Evolutionary conservation across 2,113 vertebrate genomes (phyloP).

Genomic region (Amphilophus citrinellus): DNA sequence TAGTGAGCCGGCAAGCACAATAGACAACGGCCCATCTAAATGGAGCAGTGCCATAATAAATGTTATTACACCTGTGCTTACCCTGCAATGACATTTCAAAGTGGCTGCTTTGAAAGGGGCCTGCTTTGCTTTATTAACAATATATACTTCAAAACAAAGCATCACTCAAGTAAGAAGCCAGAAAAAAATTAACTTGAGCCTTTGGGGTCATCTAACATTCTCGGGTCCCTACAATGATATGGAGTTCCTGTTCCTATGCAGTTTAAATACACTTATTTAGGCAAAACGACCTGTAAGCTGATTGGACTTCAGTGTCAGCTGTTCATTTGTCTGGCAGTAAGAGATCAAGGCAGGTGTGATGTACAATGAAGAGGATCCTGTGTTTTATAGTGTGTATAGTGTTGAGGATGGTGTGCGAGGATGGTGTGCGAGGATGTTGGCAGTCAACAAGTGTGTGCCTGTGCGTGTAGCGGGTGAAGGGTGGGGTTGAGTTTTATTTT

Average conservation of each 20-base stretch:
- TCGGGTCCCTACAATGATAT: no score
- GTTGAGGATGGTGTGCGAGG: neutral
- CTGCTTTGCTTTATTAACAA: no score
- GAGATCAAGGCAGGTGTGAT: neutral
- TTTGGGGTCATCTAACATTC: no score
- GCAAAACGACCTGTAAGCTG: no score
- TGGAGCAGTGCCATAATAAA: neutral
- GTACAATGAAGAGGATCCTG: neutral
- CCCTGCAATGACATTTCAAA: neutral
- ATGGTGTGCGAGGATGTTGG: neutral
- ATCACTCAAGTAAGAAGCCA: no score
- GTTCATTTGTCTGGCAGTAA: neutral
- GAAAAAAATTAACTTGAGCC: no score
- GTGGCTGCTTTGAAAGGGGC: neutral
- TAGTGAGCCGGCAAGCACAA: neutral
- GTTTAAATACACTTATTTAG: neutral
- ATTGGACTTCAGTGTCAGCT: neutral
- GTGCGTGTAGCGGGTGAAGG: neutral
- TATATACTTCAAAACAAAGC: no score
- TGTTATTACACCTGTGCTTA: neutral
- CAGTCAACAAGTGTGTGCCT: slow-evolving; percentile 11
- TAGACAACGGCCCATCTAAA: neutral
- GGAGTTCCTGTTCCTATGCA: no score
- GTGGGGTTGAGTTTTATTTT: slow-evolving; percentile 12
- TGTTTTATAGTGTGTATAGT: neutral